Base-by-base conservation (phyloP, 2,888 invertebrate species). In the Meta bourneti region DNA sequence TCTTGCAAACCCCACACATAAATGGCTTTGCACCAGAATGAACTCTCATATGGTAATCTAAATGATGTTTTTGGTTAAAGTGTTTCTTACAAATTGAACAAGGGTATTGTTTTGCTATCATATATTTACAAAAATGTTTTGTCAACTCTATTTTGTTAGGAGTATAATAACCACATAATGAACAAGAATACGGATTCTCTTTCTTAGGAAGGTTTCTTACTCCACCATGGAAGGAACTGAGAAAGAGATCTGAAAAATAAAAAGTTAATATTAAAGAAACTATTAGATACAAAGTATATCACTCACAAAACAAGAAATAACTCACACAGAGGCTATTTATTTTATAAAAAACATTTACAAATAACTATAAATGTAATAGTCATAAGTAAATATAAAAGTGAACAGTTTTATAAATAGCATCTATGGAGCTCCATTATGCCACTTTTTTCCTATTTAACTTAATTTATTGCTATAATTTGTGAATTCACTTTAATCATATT, bases 51-150 rank as follows among this genome's bases (percentile, higher is more conserved):
- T 86, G 86, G 34, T 79, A 71, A 0, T 19, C 11, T 34, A 79
- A 78, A 71, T 86, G 86, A 70, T 86, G 86, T 51, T 71, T 78
- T 77, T 52, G 52, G 2, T n/a, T 78, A 19, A 86, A 86, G 7
- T 13, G 70, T 49, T 86, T 78, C n/a, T 34, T 19, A 71, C 86
- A 86, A 2, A 19, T 71, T 7, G 51, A 2, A 71, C 86, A 86
- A 78, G 52, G 7, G 52, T 71, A 86, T 4, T 13, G 71, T 51
- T 78, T 78, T 52, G 51, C n/a, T 5, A 7, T 16, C 51, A 9
- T 19, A 16, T 78, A 48, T 48, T 6, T 49, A 71, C 13, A 52
- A 51, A 20, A 20, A 48, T 69, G 61, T 1, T 61, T 61, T 1
- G 34, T 1, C 13, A 69, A 11, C 51, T 81, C 48, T 20, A n/a